Conservation (phyloP, 2,888 invertebrate genomes). For the Cotesia congregata region DNA sequence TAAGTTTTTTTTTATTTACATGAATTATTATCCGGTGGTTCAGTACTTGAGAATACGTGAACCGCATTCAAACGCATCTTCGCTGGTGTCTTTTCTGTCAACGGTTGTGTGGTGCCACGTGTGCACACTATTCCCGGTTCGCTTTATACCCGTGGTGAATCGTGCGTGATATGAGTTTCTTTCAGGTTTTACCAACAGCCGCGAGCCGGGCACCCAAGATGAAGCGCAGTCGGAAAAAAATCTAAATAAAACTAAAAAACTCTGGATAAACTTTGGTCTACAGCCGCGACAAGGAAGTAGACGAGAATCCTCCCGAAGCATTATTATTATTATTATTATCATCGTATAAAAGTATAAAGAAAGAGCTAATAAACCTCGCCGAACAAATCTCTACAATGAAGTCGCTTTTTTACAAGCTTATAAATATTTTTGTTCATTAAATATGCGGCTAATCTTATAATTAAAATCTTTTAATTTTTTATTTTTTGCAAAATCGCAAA, state of each 20-base stretch:
- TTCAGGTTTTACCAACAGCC: neutral
- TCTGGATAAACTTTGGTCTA: neutral
- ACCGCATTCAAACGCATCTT: neutral
- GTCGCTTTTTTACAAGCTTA: constrained; percentile 39
- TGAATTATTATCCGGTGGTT: neutral
- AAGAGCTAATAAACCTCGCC: constrained; percentile 39
- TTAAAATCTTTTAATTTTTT: no score
- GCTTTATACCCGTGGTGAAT: neutral
- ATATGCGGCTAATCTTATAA: neutral
- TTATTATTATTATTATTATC: neutral
- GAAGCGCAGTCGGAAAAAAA: neutral
- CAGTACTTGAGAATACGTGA: neutral
- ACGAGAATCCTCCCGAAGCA: constrained; percentile 26
- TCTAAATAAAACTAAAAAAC: neutral
- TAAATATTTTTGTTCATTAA: neutral
- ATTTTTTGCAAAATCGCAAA: no score
- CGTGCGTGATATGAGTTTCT: constrained; percentile 1
- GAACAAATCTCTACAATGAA: constrained; percentile 48
- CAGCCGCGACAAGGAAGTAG: neutral
- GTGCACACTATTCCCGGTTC: neutral
- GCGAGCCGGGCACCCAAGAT: neutral
- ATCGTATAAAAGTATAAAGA: neutral
- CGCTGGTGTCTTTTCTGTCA: neutral
- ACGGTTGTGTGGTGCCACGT: neutral
- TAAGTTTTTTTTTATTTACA: neutral